Percentiles rank a stretch among this genome's conserved stretches.
Conservation (phyloP, 2,113 vertebrate species). For the Colinus virginianus region DNA sequence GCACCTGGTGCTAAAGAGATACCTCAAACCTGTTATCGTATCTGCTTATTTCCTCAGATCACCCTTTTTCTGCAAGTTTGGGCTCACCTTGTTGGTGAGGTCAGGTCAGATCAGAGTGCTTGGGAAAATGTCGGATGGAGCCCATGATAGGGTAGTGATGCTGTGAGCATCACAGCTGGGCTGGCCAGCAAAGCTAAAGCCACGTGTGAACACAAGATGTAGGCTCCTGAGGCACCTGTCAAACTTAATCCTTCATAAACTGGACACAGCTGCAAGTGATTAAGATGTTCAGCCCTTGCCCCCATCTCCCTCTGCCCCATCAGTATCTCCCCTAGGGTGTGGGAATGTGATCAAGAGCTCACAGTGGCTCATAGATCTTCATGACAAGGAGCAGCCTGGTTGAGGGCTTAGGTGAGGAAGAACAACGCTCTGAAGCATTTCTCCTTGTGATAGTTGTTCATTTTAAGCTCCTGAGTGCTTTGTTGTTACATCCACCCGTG, state of each 20-base stretch:
- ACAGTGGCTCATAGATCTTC: background rate
- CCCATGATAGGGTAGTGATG: background rate
- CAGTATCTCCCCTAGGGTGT: too few relatives aligned
- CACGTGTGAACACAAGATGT: background rate
- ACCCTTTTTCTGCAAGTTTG: background rate
- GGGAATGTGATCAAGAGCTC: too few relatives aligned
- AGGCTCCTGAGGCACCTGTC: background rate
- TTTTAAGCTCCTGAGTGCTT: background rate
- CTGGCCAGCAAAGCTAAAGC: background rate
- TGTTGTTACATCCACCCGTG: background rate
- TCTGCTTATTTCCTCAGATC: background rate
- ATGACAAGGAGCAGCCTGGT: background rate
- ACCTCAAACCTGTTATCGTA: fast-evolving
- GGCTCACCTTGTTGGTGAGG: background rate
- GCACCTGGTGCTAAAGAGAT: background rate
- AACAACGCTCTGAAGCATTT: background rate
- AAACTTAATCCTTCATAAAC: background rate
- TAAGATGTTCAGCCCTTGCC: background rate
- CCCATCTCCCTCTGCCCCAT: background rate
- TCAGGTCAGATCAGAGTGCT: background rate
- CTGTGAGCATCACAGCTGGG: background rate
- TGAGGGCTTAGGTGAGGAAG: background rate
- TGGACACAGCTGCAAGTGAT: background rate
- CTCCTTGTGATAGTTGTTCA: background rate
- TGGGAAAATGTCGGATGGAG: background rate